Evolutionary conservation across 1,140 invertebrate species (phyloP).

Genomic region (Aplysia californica): DNA sequence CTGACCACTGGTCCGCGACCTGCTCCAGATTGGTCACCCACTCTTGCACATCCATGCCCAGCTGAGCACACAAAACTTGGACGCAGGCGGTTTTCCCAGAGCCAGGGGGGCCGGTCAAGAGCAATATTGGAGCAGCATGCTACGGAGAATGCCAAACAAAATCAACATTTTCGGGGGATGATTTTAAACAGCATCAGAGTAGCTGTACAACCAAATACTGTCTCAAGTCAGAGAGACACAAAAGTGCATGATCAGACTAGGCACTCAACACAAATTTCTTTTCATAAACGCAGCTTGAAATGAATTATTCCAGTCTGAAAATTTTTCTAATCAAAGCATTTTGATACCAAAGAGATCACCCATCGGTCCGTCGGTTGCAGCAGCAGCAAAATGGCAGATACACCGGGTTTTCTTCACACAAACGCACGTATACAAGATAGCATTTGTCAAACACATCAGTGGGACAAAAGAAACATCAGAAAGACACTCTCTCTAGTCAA

Average conservation of each 20-base stretch:
- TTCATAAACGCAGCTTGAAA: not conserved
- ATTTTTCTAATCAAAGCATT: too few relatives aligned
- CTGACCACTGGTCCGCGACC: conserved; percentile 31
- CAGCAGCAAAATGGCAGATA: too few relatives aligned
- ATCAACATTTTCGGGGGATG: not conserved
- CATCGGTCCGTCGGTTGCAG: too few relatives aligned
- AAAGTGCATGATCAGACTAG: not conserved
- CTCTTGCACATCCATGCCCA: conserved; percentile 57
- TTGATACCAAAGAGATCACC: too few relatives aligned
- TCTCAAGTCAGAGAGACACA: not conserved
- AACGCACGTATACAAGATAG: too few relatives aligned
- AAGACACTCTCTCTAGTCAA: too few relatives aligned
- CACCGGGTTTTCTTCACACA: too few relatives aligned
- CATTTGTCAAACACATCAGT: too few relatives aligned
- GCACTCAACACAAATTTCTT: too few relatives aligned
- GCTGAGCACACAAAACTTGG: conserved; percentile 48
- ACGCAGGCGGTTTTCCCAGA: conserved; percentile 62
- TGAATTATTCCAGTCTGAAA: not conserved
- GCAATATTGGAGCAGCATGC: conserved; percentile 47
- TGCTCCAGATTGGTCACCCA: conserved; percentile 59
- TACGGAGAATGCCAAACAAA: not conserved
- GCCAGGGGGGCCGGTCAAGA: conserved; percentile 64
- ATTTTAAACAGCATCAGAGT: not conserved
- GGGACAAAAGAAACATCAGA: too few relatives aligned
- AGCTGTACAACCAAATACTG: not conserved